Base-by-base conservation (phyloP, 2,113 vertebrate genomes). In the Salminus brasiliensis region DNA sequence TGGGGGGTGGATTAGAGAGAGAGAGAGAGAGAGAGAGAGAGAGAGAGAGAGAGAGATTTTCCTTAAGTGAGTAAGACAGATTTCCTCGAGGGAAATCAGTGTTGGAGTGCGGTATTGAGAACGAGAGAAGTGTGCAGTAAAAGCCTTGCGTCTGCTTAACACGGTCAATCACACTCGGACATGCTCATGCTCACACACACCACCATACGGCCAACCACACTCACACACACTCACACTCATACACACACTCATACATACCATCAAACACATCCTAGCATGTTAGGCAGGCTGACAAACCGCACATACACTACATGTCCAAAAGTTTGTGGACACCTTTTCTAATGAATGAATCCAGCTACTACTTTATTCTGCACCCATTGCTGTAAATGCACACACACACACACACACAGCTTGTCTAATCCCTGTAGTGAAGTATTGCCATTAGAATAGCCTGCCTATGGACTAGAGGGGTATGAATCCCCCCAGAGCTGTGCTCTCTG, bases 11-110 rank as follows among this genome's bases (percentile, higher is more conserved):
- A 45, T 45, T 45, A 43, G 2, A 57, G 36, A 55, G 36, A 70
- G 67, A n/a, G n/a, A n/a, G n/a, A n/a, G n/a, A n/a, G n/a, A n/a
- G n/a, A 69, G 16, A 29, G 34, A 67, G 60, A 43, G 27, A 52
- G 30, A 60, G 29, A 43, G 34, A 34, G 59, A 39, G 72, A 32
- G 68, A 43, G 36, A 8, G 36, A 29, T 27, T 59, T 68, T 88
- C 88, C 91, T 91, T 87, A 87, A 90, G 85, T 83, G 85, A 89
- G 89, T 87, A 89, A 93, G 90, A 92, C 87, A 90, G 88, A 87
- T 87, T 86, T 81, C 84, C 88, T 84, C 88, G 76, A 87, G 87
- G 76, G 81, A 79, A 83, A 83, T 83, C 72, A 79, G 36, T 7
- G n/a, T 32, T 23, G 32, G 16, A 73, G 80, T 77, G 60, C 60